A percentile compares a stretch with the other conserved stretches of the same genome.
These are phyloP conservation scores for Tupaia chinensis DNA, from an alignment of 2,113 vertebrate species.

Conservation along the genomic window DNA sequence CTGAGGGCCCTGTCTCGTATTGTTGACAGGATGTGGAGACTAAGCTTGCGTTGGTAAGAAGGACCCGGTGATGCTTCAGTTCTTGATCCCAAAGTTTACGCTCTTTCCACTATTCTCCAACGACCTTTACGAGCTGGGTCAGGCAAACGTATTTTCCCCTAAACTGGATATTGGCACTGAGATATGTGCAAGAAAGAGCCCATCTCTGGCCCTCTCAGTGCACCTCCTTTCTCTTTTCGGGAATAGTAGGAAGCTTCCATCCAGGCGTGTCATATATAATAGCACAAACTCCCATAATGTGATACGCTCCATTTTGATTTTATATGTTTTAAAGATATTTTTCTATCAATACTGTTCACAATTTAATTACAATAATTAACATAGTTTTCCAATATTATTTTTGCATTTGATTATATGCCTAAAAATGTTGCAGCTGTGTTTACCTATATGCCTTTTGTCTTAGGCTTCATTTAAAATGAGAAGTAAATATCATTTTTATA, in stretches of 20 bases:
- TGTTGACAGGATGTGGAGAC: accelerated
- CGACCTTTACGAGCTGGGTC: neutral
- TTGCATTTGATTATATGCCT: constrained; percentile 90
- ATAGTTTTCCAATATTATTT: constrained; percentile 92
- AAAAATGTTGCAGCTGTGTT: constrained; percentile 92
- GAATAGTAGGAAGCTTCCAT: constrained; percentile 35
- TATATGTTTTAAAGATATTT: constrained; percentile 88
- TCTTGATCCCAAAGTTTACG: neutral
- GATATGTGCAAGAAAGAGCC: accelerated
- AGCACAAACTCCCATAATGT: constrained; percentile 66
- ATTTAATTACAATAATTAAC: constrained; percentile 93
- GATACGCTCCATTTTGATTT: constrained; percentile 84
- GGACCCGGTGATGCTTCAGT: neutral
- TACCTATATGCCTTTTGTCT: constrained; percentile 91
- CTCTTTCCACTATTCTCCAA: accelerated
- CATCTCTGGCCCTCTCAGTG: neutral
- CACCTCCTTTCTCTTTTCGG: neutral
- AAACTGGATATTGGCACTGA: neutral
- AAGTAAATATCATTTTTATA: constrained; percentile 90
- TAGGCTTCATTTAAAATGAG: constrained; percentile 88
- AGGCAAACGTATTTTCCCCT: neutral
- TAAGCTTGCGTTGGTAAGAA: too few species aligned
- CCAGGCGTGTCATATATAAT: constrained; percentile 41
- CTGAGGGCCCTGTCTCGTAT: too few species aligned
- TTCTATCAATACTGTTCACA: constrained; percentile 90